Evolutionary conservation across 2,797 vertebrate species (phyloP).

Genomic region (Furcifer pardalis): DNA sequence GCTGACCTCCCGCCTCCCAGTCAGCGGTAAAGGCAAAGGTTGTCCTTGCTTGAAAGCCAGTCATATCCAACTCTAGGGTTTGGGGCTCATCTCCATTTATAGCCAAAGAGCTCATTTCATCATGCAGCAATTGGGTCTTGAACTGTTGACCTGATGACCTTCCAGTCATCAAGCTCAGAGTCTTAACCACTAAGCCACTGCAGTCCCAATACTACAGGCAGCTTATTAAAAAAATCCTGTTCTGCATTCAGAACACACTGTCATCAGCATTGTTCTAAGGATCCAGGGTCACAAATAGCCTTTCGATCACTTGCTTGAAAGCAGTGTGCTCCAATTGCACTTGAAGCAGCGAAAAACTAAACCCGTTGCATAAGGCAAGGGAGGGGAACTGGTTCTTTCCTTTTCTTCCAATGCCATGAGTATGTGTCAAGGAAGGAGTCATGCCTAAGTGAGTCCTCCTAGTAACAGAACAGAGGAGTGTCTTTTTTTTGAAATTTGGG

Average conservation of each 20-base stretch:
- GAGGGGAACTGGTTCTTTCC: background rate
- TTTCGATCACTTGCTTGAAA: constrained; percentile 7
- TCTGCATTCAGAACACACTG: background rate
- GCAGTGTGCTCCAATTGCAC: background rate
- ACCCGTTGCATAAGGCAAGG: background rate
- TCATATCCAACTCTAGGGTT: too few relatives aligned
- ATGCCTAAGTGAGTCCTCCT: fast-evolving
- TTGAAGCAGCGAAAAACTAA: background rate
- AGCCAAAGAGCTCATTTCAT: too few relatives aligned
- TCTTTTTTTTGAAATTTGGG: fast-evolving
- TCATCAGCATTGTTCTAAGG: background rate
- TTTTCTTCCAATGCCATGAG: background rate
- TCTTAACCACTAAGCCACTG: too few relatives aligned
- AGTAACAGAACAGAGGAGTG: background rate
- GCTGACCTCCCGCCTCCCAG: too few relatives aligned
- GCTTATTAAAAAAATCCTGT: constrained; percentile 10
- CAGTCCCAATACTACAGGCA: too few relatives aligned
- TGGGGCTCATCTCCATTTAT: too few relatives aligned
- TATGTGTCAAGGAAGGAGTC: background rate
- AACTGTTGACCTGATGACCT: too few relatives aligned
- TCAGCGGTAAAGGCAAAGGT: too few relatives aligned
- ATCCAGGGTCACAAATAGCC: background rate
- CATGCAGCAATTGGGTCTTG: too few relatives aligned
- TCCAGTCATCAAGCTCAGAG: too few relatives aligned
- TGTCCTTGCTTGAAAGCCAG: too few relatives aligned